These are phyloP conservation scores for Ochlodes sylvanus DNA, from an alignment of 2,888 invertebrate genomes.

Conservation along the genomic window DNA sequence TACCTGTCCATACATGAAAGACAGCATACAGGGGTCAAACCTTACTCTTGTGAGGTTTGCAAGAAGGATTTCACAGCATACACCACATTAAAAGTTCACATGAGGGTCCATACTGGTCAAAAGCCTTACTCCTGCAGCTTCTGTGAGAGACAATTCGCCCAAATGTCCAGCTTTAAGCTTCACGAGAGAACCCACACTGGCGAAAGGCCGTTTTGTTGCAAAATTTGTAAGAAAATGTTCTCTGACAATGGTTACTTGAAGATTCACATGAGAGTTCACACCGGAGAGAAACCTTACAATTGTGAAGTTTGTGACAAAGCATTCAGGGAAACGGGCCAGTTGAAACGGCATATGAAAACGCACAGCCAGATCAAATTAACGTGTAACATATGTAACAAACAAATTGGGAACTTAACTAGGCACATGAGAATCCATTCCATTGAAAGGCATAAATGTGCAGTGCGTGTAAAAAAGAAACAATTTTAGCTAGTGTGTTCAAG, in stretches of 20 bases:
- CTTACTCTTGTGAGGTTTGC: constrained; percentile 71
- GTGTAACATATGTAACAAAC: constrained; percentile 75
- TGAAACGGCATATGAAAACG: constrained; percentile 70
- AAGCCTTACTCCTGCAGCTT: constrained; percentile 73
- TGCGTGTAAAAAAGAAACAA: constrained; percentile 44
- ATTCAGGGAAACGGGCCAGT: constrained; percentile 70
- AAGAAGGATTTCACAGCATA: constrained; percentile 74
- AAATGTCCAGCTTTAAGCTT: constrained; percentile 74
- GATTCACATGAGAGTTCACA: constrained; percentile 75
- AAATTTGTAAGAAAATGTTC: constrained; percentile 72
- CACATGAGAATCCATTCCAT: constrained; percentile 73
- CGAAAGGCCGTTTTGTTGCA: constrained; percentile 66
- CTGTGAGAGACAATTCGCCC: constrained; percentile 70
- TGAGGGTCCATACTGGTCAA: constrained; percentile 71
- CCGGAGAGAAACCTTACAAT: constrained; percentile 68
- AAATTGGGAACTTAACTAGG: constrained; percentile 72
- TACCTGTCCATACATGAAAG: constrained; percentile 72
- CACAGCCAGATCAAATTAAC: constrained; percentile 65
- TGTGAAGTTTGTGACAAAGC: constrained; percentile 71
- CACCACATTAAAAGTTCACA: constrained; percentile 74
- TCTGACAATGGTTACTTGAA: constrained; percentile 77
- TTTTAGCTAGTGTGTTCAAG: background rate
- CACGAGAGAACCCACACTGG: constrained; percentile 75
- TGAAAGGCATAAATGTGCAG: constrained; percentile 50
- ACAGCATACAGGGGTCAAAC: constrained; percentile 70